Evolutionary conservation across 1,140 invertebrate species (phyloP), one percentile per base, ranked within the genome.

Genomic region (Heliconius eleuchia): DNA sequence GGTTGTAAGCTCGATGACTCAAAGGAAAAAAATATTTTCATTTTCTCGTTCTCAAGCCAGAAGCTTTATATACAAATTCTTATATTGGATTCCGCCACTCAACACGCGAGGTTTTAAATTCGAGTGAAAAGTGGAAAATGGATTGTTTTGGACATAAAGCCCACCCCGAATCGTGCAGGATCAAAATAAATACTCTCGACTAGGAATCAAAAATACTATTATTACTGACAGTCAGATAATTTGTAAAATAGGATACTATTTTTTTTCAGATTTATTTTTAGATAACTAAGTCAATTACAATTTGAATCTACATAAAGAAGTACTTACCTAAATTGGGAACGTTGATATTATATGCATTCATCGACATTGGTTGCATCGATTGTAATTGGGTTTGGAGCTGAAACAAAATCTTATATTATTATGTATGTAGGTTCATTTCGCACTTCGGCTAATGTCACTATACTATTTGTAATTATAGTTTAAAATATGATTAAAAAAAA

Each of bases 341-440:
- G 13, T 84, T 82, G 23, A 86, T 82, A 37, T 84, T 84, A 60
- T 84, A 82, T 16, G 77, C 76, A 70, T 86, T 86, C 80, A 86
- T 86, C 3, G 71, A 55, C 77, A 86, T 86, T 16, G 85, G 83
- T 77, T 82, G 83, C 78, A 86, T 84, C 2, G 85, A 76, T 70
- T 84, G 85, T 42, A 86, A 66, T 9, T 80, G 80, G 55, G 66
- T 79, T 42, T 84, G 85, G 8, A 84, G 71, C 78, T 83, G 74
- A 57, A 86, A 84, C 39, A 77, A 72, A 76, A 76, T 66, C 60
- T 66, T 66, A 66, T 66, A 66, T 66, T 30, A 66, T 2, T 42
- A 75, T 37, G 73, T 78, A 30, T 66, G 11, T 13, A 27, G n/a
- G 60, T 66, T 11, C 30, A 66, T 66, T 66, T 66, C 60, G 60